Evolutionary conservation across 2,113 vertebrate genomes (phyloP), one percentile per base, ranked within the genome.

Genomic region (Numida meleagris): DNA sequence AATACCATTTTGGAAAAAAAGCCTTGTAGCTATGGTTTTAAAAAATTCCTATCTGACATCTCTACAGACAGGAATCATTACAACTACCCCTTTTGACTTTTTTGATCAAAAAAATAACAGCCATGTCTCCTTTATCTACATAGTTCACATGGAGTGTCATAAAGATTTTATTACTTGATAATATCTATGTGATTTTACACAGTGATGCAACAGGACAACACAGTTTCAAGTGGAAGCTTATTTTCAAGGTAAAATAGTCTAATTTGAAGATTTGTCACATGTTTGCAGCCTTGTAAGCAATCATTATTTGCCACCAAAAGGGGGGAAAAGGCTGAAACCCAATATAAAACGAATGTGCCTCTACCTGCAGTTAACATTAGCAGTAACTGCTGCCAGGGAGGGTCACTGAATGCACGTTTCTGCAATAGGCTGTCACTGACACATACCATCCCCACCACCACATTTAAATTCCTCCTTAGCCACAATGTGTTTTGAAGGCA

Each of bases 121-220:
- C 36, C 31, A 51, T 38, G 70, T 72, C 74, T 46, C 66, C 36
- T 81, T 87, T 87, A 90, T 89, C 91, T 88, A 3, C 43, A 68
- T 2, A 84, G 79, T 42, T 68, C 79, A 94, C 9, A 17, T 83
- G 72, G 57, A 20, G 21, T 16, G 63, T 29, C 88, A 65, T 97
- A 94, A 96, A 85, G 88, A 88, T 84, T 95, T 94, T 94, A 97
- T 94, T 86, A 91, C 72, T 57, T 87, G 92, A 93, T 93, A 73
- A 36, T 20, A 67, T 71, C 71, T 58, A 16, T 6, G 50, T 34
- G 59, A 33, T 20, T 72, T 70, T 67, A 88, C 61, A 93, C 89
- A 90, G 67, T 95, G 93, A 90, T 79, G 61, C 38, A 89, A 24
- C 78, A 89, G 33, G 51, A 89, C 53, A 82, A 87, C 40, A 53